A percentile compares a stretch with the other conserved stretches of the same genome.
phyloP scores from a whole-genome alignment of 2,888 invertebrate species.

The Julus scandinavius region DNA sequence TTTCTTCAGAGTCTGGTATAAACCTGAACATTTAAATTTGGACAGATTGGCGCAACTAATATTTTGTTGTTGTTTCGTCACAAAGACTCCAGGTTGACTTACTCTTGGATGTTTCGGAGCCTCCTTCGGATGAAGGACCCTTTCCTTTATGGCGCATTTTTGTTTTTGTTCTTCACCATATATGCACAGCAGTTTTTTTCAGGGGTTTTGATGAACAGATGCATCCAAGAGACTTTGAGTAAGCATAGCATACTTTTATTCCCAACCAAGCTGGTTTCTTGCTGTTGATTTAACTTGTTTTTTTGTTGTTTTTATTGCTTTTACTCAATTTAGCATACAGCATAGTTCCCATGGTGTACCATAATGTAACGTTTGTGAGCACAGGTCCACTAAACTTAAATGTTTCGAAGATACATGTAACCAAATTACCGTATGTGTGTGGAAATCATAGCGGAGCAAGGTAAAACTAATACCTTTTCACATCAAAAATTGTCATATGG shows the following conservation, averaged over 20 bases:
- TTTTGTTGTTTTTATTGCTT: not conserved
- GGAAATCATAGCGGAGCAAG: slow-evolving; percentile 2
- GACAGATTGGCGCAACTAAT: not conserved
- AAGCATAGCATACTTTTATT: not conserved
- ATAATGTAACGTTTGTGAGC: not conserved
- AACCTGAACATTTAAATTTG: not conserved
- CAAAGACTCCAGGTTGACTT: slow-evolving; percentile 30
- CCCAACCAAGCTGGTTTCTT: too few species aligned
- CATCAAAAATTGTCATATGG: not conserved
- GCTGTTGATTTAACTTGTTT: too few species aligned
- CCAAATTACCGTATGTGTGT: not conserved
- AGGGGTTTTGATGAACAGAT: not conserved
- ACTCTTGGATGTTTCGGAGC: not conserved
- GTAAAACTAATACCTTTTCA: not conserved
- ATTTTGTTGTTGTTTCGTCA: slow-evolving; percentile 7
- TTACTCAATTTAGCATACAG: not conserved
- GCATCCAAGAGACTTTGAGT: slow-evolving; percentile 1
- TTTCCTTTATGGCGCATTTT: slow-evolving; percentile 9
- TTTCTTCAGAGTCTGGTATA: not conserved
- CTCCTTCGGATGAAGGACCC: slow-evolving; percentile 25
- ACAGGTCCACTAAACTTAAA: too few species aligned
- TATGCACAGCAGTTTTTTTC: not conserved
- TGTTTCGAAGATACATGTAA: too few species aligned
- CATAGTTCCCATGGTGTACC: not conserved
- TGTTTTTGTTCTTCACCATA: slow-evolving; percentile 31